A percentile compares a stretch with the other conserved stretches of the same genome.
These are phyloP conservation scores for Pachyramphus minor DNA, from an alignment of 2,113 vertebrate species.

Conservation along the genomic window DNA sequence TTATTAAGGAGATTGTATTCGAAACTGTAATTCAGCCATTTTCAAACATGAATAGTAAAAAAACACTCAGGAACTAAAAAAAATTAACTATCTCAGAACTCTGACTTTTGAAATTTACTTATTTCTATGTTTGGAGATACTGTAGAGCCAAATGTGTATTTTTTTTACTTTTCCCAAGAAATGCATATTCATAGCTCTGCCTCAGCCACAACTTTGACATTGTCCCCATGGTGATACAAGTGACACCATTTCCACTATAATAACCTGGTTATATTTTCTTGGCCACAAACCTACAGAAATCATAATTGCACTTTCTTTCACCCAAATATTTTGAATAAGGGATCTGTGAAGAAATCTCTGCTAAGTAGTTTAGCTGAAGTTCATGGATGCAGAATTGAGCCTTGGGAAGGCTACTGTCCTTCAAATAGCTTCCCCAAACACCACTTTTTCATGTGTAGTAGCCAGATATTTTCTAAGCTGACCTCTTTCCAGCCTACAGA, in stretches of 20 bases:
- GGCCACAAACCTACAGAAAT: not conserved
- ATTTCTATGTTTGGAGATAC: not conserved
- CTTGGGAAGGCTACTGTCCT: not conserved
- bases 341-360: not conserved
- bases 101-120: not conserved
- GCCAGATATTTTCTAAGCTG: not conserved
- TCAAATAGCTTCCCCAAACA: not conserved
- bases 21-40: not conserved
- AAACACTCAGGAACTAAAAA: accelerated
- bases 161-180: not conserved
- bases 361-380: not conserved
- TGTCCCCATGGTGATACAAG: not conserved
- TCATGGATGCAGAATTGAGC: not conserved
- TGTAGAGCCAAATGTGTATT: not conserved
- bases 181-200: not conserved
- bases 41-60: not conserved
- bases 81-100: not conserved
- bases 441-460: not conserved
- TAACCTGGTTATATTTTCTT: not conserved
- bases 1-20: not conserved
- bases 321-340: not conserved
- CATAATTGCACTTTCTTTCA: not conserved
- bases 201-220: not conserved
- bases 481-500: not conserved
- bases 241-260: not conserved